Evolutionary conservation across 2,888 invertebrate species (phyloP).

Genomic region (Archips xylosteana): DNA sequence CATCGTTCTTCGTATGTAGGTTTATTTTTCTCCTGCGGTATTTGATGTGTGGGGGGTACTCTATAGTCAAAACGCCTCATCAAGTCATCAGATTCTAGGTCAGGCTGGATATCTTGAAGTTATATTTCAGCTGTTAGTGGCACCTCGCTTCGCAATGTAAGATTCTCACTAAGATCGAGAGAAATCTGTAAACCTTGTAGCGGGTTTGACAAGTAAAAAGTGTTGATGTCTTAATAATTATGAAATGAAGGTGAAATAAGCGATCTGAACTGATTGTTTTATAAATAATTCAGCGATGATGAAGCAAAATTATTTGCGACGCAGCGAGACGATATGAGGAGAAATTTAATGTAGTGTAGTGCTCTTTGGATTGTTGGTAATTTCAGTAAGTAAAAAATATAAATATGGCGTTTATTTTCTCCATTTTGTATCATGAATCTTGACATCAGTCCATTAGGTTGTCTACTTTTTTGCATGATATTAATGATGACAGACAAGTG

Average conservation of each 20-base stretch:
- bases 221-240: neutral
- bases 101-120: constrained; percentile 2
- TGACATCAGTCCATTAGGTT: too few species aligned
- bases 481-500: too few species aligned
- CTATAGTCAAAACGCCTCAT: constrained; percentile 22
- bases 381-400: neutral
- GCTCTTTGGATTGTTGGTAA: neutral
- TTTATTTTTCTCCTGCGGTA: constrained; percentile 7
- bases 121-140: constrained; percentile 7
- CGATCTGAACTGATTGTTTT: neutral
- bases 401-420: neutral
- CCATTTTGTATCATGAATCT: neutral
- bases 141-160: neutral
- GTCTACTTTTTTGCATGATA: too few species aligned
- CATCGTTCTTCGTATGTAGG: neutral
- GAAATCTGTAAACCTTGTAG: constrained; percentile 28
- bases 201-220: constrained; percentile 10
- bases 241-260: neutral
- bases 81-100: neutral
- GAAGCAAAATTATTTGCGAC: neutral
- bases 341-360: neutral
- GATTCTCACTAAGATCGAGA: constrained; percentile 7
- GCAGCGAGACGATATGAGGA: neutral
- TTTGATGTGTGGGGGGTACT: constrained; percentile 26
- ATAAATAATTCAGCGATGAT: neutral